A percentile compares a stretch with the other conserved stretches of the same genome.
phyloP scores from a whole-genome alignment of 2,888 invertebrate species.

The Microplitis manilae region DNA sequence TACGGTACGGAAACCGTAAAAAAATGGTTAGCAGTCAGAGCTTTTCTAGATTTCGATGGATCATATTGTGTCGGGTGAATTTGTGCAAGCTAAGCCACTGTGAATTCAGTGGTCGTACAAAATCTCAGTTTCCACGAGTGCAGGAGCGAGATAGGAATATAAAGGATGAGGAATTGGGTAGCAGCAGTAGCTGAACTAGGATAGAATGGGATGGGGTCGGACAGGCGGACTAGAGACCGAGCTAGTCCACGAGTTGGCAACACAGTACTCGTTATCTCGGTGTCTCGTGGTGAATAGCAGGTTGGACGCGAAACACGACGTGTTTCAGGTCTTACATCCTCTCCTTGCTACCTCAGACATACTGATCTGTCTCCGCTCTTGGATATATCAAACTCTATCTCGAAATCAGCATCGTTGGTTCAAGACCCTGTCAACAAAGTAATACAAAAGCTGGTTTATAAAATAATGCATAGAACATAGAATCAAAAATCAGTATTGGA shows the following conservation, averaged over 20 bases:
- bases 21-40: not conserved
- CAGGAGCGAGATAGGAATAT: not conserved
- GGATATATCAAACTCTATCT: not conserved
- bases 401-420: not conserved
- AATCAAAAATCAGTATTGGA: not conserved
- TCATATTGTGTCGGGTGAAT: conserved; percentile 17
- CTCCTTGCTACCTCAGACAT: not conserved
- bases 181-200: not conserved
- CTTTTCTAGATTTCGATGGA: not conserved
- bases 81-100: conserved; percentile 30
- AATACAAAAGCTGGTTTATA: not conserved
- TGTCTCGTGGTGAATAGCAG: not conserved
- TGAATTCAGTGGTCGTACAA: conserved; percentile 26
- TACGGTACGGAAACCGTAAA: not conserved
- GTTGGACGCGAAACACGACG: not conserved
- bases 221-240: not conserved
- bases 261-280: not conserved
- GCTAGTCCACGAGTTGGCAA: not conserved
- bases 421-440: not conserved
- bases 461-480: not conserved
- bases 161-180: not conserved
- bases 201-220: not conserved
- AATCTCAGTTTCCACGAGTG: not conserved
- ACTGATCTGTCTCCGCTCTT: not conserved
- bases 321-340: not conserved